A percentile compares a stretch with the other conserved stretches of the same genome.
Conservation (phyloP, 2,888 invertebrate genomes). For the Polyommatus iphigenia region DNA sequence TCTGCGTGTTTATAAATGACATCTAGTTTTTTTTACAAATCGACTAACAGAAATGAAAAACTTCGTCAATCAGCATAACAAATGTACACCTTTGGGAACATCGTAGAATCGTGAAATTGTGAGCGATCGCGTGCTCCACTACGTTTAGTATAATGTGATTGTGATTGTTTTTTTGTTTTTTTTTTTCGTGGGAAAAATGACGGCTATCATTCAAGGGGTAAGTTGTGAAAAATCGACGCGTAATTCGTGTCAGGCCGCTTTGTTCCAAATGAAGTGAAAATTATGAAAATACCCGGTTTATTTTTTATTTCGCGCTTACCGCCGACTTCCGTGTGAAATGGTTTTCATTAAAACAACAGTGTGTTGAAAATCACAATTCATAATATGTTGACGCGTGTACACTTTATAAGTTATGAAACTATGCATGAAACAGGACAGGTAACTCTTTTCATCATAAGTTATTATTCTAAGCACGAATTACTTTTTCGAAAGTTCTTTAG, state of each 20-base stretch:
- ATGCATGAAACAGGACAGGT: background rate
- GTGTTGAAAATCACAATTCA: background rate
- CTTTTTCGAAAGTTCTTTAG: background rate
- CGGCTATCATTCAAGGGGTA: constrained; percentile 60
- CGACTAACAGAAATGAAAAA: constrained; percentile 40
- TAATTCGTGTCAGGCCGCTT: constrained; percentile 51
- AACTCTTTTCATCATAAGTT: too few species aligned
- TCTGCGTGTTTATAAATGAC: constrained; percentile 1
- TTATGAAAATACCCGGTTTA: constrained; percentile 21
- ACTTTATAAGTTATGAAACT: background rate
- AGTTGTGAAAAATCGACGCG: constrained; percentile 40
- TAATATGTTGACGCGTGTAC: background rate
- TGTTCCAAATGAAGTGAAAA: constrained; percentile 44
- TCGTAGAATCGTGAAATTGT: constrained; percentile 42
- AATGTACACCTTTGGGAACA: constrained; percentile 38
- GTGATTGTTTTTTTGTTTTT: constrained; percentile 48
- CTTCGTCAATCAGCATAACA: constrained; percentile 45
- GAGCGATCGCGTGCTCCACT: constrained; percentile 47
- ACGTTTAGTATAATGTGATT: constrained; percentile 51
- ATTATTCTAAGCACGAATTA: background rate
- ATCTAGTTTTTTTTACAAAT: constrained; percentile 27
- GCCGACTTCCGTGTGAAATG: background rate
- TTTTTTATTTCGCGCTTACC: constrained; percentile 18
- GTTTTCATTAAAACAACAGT: constrained; percentile 10
- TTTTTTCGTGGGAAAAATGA: constrained; percentile 51